Evolutionary conservation across 1,140 invertebrate genomes (phyloP), one percentile per base, ranked within the genome.

Genomic region (Drosophila sp.): DNA sequence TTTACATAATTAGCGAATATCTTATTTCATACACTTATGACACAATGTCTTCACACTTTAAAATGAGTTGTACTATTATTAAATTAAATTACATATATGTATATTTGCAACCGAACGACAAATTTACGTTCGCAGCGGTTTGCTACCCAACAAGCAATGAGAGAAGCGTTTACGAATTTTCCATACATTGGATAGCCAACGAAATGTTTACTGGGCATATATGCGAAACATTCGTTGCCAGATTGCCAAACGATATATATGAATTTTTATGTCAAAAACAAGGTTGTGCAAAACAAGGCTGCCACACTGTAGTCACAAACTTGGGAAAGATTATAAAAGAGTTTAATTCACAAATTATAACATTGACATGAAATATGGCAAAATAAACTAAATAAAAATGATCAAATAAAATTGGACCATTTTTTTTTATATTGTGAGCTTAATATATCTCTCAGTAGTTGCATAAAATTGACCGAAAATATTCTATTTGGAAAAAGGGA

Each of bases 81-180:
- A 77, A 69, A 77, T 74, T 69, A 63, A 70, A 63, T 77, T 74
- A 77, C 65, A 73, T 67, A 72, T 67, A 72, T 64, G 18, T 64
- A 21, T 53, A 51, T 64, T 46, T 32, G 48, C 70, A 54, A 74
- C 63, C 75, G 71, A 73, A 67, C 58, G 38, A 40, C 75, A 66
- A 57, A 69, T 66, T 54, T 73, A 59, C 54, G 53, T 71, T 63
- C 40, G 54, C 72, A 46, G 59, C 46, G 27, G 38, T 59, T 71
- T 74, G 51, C 66, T 63, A 67, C 72, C 72, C 66, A 74, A 73
- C 58, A 64, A 71, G 58, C 51, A 64, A 59, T 72, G 56, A 21
- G 18, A 14, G 5, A 13, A 96, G 96, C 74, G 96, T 98, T 92
- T 99, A 95, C 93, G 36, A 40, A 53, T 57, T 57, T 51, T 18